Base-by-base conservation (phyloP, 2,113 vertebrate genomes). In the Myotis yumanensis region DNA sequence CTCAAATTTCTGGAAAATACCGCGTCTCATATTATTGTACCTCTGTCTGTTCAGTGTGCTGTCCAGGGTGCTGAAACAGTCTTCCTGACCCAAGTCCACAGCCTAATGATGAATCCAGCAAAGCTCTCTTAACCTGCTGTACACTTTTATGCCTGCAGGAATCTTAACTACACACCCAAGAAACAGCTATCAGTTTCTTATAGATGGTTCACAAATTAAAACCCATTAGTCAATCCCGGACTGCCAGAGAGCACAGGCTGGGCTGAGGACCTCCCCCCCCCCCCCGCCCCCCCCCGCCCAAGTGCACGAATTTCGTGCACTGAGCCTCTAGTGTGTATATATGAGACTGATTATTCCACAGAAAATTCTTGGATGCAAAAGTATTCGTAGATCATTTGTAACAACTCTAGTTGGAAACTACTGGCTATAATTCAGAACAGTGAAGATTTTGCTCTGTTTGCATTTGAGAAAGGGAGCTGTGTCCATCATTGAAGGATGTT, bases 1-100 rank as follows among this genome's bases (percentile, higher is more conserved):
- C 18, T 52, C 18, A 75, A 40, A 28, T 88, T 95, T 92, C n/a
- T 84, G 37, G 80, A 89, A 86, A 73, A 16, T 64, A 28, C 15
- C 4, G 11, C 17, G 0, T 86, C 11, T 52, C 14, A 48, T 84
- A 12, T 18, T 9, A 64, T 4, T 1, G 7, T 66, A 30, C 5
- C 30, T 75, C 7, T 14, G 62, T 4, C 4, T 14, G 2, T 9
- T 4, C 1, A 0, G 3, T 40, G 35, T 23, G 57, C 95, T 97
- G 95, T 96, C 96, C 93, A 54, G 2, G 68, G 96, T 97, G 0
- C 93, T 97, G 91, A 96, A 94, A 1, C 17, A 62, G 59, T 62
- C 23, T 62, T 28, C 10, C 1, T 22, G 16, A 51, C 15, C 32
- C 8, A 52, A n/a, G 16, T 32, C 3, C 30, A 40, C 3, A 46